Evolutionary conservation across 1,140 invertebrate genomes (phyloP).

Genomic region (Magallana gigas): DNA sequence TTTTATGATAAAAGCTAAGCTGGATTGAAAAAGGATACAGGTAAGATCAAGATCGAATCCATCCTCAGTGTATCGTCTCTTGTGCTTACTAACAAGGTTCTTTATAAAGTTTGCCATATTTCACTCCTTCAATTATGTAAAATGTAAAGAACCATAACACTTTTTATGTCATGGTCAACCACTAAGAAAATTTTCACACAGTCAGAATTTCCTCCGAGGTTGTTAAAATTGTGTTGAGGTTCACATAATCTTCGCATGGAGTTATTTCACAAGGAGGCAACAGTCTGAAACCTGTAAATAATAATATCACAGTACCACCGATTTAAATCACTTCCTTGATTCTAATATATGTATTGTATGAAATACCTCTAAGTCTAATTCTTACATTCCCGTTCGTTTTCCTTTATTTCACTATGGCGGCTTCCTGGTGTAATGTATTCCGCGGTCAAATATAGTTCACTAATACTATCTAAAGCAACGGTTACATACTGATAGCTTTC

Average conservation of each 20-base stretch:
- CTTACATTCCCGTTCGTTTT: constrained; percentile 12
- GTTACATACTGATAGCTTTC: not conserved
- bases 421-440: constrained; percentile 31
- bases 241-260: not conserved
- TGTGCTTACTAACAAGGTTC: constrained; percentile 90
- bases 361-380: not conserved
- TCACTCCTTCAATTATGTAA: not conserved
- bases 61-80: constrained; percentile 92
- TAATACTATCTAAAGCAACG: not conserved
- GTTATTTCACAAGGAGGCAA: not conserved
- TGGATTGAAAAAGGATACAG: constrained; percentile 84
- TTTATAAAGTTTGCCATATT: constrained; percentile 77
- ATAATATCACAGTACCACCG: not conserved
- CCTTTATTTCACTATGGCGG: constrained; percentile 37
- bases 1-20: too few relatives aligned
- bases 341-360: not conserved
- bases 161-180: constrained; percentile 5
- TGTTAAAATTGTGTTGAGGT: not conserved
- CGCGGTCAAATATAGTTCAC: constrained; percentile 34
- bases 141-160: not conserved
- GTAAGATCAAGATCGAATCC: constrained; percentile 97
- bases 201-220: constrained; percentile 21
- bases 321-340: not conserved
- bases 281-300: not conserved
- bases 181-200: not conserved